Evolutionary conservation across 2,797 vertebrate genomes (phyloP).

Genomic region (Serranus cabrilla): DNA sequence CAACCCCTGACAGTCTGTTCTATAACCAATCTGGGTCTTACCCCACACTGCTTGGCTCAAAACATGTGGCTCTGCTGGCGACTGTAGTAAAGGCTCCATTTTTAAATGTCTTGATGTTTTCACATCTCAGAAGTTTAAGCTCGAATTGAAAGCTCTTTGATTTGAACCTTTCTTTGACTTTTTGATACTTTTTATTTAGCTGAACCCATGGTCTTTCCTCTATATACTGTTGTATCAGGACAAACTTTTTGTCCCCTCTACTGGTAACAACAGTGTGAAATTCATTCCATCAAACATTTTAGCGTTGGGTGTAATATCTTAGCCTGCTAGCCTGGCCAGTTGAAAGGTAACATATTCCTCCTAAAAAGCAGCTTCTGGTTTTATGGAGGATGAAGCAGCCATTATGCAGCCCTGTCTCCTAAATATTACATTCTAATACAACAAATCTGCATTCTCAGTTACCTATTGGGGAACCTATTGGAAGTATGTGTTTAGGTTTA

Average conservation of each 20-base stretch:
- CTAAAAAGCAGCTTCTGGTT: no score
- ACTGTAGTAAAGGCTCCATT: not conserved
- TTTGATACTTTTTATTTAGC: no score
- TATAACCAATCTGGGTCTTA: not conserved
- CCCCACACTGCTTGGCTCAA: not conserved
- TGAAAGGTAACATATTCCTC: no score
- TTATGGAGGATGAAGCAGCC: no score
- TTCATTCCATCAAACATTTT: not conserved
- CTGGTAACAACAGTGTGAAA: not conserved
- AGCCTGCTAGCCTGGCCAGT: no score
- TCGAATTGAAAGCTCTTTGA: not conserved
- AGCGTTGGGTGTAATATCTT: not conserved
- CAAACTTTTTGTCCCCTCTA: not conserved
- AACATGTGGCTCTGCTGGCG: not conserved
- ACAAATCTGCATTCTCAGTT: no score
- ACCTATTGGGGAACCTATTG: no score
- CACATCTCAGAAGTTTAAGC: not conserved
- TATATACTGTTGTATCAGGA: not conserved
- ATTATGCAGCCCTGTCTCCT: no score
- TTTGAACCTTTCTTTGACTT: not conserved
- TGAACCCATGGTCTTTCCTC: not conserved
- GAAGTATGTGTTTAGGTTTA: no score
- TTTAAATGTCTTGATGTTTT: not conserved
- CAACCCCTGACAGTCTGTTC: not conserved
- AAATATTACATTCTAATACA: no score